These are phyloP conservation scores for Esox lucius DNA, from an alignment of 2,797 vertebrate species.

Conservation along the genomic window DNA sequence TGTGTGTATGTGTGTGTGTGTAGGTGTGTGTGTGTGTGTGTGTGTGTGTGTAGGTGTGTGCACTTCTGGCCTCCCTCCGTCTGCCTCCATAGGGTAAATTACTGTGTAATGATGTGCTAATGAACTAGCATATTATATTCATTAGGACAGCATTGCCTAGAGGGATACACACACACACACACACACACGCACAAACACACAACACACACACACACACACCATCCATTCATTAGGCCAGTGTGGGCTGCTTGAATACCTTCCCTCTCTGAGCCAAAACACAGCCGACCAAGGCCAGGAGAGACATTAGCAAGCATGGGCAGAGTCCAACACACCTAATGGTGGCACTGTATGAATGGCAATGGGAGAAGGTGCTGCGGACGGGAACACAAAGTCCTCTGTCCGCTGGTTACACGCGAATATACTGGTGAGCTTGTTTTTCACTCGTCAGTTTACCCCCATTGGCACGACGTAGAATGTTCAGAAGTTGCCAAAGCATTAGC, in stretches of 20 bases:
- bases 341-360: constrained; percentile 6
- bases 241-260: constrained; percentile 5
- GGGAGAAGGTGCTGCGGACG: not conserved
- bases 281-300: not conserved
- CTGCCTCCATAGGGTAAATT: constrained; percentile 1
- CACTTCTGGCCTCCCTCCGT: not conserved
- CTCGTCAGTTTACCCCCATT: no score
- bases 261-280: not conserved
- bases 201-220: not conserved
- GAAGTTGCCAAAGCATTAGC: no score
- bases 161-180: constrained; percentile 5
- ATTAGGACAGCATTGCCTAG: constrained; percentile 22
- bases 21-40: constrained; percentile 21
- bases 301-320: not conserved
- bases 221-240: not conserved
- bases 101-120: constrained; percentile 29
- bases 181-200: constrained; percentile 8
- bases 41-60: not conserved
- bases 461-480: no score
- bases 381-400: not conserved
- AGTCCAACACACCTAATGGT: not conserved
- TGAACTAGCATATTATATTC: constrained; percentile 40
- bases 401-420: no score
- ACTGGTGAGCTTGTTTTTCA: no score
- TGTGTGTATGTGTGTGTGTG: constrained; percentile 2